A percentile compares a stretch with the other conserved stretches of the same genome.
Conservation (phyloP, 30 jellyfish, hydroid and myxozoan species). For the Hydractinia echinata region DNA sequence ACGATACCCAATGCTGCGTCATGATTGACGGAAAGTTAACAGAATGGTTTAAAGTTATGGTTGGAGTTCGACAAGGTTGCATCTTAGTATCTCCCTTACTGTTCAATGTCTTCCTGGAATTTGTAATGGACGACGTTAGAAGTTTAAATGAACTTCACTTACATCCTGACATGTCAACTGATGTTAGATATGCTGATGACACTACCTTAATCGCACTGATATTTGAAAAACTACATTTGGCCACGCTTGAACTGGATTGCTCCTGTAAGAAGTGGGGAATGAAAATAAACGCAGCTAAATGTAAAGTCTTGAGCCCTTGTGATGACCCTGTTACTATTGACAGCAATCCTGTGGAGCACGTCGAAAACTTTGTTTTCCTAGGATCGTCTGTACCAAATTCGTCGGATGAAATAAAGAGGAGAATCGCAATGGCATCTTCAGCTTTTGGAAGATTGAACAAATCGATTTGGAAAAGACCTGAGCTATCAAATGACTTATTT, state of each 20-base stretch:
- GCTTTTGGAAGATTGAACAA: slow-evolving; percentile 17
- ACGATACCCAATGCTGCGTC: background rate
- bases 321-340: background rate
- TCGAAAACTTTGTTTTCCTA: slow-evolving; percentile 34
- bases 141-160: slow-evolving; percentile 17
- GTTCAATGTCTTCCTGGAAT: slow-evolving; percentile 47
- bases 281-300: slow-evolving; percentile 34
- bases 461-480: slow-evolving; percentile 35
- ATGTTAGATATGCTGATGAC: slow-evolving; percentile 53
- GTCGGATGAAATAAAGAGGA: background rate
- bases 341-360: slow-evolving; percentile 37
- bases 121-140: slow-evolving; percentile 43
- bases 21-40: slow-evolving; percentile 36
- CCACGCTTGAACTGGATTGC: slow-evolving; percentile 33
- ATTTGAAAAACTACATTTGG: slow-evolving; percentile 30
- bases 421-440: slow-evolving; percentile 22
- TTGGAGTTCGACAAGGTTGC: slow-evolving; percentile 61
- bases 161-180: slow-evolving; percentile 7
- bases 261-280: slow-evolving; percentile 51
- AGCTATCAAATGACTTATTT: too few species aligned
- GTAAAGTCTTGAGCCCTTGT: slow-evolving; percentile 39
- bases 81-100: slow-evolving; percentile 43
- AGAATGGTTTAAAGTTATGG: slow-evolving; percentile 48
- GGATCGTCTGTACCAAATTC: slow-evolving; percentile 16
- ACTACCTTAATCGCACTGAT: slow-evolving; percentile 37